These are phyloP conservation scores for Porites divaricata DNA, from an alignment of 92 coral and sea anemone genomes.

Conservation along the genomic window DNA sequence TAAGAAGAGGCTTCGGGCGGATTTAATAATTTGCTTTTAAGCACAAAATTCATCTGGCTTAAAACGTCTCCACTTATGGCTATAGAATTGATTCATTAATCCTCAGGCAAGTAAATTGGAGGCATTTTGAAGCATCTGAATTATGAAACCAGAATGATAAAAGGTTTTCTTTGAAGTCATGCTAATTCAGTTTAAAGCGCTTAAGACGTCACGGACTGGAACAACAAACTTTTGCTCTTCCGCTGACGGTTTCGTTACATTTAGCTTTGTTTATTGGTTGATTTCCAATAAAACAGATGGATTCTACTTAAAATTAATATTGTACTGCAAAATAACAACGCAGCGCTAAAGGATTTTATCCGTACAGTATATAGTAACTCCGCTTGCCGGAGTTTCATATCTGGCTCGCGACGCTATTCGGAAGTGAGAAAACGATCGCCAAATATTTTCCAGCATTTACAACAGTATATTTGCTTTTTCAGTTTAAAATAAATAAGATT, in stretches of 20 bases:
- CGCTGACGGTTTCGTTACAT: no score
- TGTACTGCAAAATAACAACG: no score
- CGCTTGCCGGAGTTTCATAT: no score
- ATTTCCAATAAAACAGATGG: no score
- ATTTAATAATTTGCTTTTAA: slow-evolving; percentile 39
- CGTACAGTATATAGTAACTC: no score
- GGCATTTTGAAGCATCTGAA: slow-evolving; percentile 16
- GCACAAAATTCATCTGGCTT: slow-evolving; percentile 30
- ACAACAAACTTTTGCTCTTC: no score
- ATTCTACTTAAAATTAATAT: no score
- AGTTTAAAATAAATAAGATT: background rate
- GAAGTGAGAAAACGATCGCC: no score
- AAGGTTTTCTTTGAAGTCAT: background rate
- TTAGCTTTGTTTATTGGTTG: no score
- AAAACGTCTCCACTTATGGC: slow-evolving; percentile 14
- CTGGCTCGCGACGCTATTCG: no score
- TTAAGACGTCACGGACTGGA: no score
- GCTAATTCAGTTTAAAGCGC: background rate
- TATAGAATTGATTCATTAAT: slow-evolving; percentile 28
- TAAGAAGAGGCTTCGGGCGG: slow-evolving; percentile 40
- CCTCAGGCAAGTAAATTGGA: background rate
- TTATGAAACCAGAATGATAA: background rate
- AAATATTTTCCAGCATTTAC: background rate
- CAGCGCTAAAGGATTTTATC: no score
- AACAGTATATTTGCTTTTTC: background rate